phyloP scores from a whole-genome alignment of 2,797 vertebrate genomes.

The Anniella stebbinsi region DNA sequence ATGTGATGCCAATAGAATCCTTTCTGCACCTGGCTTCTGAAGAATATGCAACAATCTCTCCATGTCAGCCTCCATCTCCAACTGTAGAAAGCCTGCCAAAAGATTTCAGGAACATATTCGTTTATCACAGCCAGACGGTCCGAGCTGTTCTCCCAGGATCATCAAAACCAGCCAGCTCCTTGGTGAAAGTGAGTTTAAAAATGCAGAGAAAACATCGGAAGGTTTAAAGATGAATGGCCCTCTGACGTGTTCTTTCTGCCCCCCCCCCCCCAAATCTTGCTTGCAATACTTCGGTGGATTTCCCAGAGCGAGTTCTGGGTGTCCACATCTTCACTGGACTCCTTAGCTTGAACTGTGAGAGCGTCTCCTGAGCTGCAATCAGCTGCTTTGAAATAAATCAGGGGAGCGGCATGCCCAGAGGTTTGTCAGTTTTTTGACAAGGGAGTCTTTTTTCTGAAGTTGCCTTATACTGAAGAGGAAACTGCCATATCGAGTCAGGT shows the following conservation, averaged over 20 bases:
- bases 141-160: slow-evolving; percentile 11
- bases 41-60: background rate
- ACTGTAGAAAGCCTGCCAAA: slow-evolving; percentile 16
- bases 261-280: background rate
- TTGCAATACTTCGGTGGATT: slow-evolving; percentile 6
- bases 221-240: background rate
- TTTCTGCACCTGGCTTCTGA: slow-evolving; percentile 26
- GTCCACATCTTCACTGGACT: background rate
- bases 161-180: slow-evolving; percentile 18
- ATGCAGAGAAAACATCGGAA: slow-evolving; percentile 8
- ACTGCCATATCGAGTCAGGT: too few species aligned
- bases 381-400: slow-evolving; percentile 1
- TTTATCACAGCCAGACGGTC: slow-evolving; percentile 25
- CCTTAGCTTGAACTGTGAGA: background rate
- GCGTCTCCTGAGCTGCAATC: background rate
- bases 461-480: background rate
- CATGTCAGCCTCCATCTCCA: slow-evolving; percentile 2
- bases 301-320: background rate
- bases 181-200: slow-evolving; percentile 14
- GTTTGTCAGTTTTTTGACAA: background rate
- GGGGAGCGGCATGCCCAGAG: background rate
- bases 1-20: slow-evolving; percentile 6
- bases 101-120: slow-evolving; percentile 19
- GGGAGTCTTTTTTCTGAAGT: background rate
- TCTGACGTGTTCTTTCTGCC: background rate